Evolutionary conservation across 1,140 invertebrate species (phyloP).

Genomic region (Nasonia vitripennis): DNA sequence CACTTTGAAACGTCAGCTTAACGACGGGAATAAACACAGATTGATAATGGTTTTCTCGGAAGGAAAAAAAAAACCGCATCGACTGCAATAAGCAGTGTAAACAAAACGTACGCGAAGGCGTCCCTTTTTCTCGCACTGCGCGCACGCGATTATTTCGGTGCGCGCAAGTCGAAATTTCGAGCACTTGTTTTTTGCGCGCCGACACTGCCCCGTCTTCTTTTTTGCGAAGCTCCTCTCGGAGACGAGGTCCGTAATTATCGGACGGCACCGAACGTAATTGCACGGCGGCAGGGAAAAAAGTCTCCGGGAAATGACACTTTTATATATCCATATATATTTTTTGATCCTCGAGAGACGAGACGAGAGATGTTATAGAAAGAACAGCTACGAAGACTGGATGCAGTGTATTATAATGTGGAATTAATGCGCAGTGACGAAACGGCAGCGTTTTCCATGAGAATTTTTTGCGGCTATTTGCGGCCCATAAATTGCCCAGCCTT

Average conservation of each 20-base stretch:
- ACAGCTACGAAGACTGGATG: too few species aligned
- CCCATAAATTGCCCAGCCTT: not conserved
- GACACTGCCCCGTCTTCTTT: not conserved
- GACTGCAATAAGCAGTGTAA: too few species aligned
- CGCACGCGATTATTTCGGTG: not conserved
- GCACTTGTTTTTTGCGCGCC: not conserved
- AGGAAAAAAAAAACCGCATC: not conserved
- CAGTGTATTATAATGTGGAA: too few species aligned
- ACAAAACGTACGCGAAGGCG: too few species aligned
- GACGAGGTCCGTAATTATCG: not conserved
- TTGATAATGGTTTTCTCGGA: not conserved
- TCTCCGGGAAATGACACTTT: slow-evolving; percentile 12
- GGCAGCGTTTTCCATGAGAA: too few species aligned
- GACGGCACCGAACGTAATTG: not conserved
- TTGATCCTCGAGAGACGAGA: not conserved
- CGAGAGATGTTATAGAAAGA: too few species aligned
- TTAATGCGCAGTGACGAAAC: too few species aligned
- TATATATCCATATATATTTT: not conserved
- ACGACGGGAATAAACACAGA: not conserved
- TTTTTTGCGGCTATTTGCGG: too few species aligned
- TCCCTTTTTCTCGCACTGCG: not conserved
- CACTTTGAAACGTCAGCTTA: not conserved
- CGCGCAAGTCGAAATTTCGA: not conserved
- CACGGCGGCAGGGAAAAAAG: not conserved
- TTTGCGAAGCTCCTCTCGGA: not conserved